Evolutionary conservation across 2,113 vertebrate species (phyloP).

Genomic region (Carassius auratus): DNA sequence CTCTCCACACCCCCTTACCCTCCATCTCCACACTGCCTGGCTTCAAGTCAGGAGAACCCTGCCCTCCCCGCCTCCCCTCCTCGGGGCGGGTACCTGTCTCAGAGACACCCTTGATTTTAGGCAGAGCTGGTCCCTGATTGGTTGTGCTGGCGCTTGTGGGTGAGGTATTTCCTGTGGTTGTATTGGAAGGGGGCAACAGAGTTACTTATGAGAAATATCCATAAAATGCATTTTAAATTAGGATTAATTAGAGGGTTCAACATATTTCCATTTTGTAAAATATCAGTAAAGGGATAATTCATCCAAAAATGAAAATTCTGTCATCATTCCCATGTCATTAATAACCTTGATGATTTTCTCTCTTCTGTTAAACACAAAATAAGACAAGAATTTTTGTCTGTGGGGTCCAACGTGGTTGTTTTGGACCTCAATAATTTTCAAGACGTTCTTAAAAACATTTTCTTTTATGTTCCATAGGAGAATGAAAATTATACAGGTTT

Average conservation of each 20-base stretch:
- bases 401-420: not conserved
- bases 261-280: not conserved
- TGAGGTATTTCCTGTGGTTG: slow-evolving; percentile 83
- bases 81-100: slow-evolving; percentile 80
- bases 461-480: not conserved
- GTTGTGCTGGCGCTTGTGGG: slow-evolving; percentile 79
- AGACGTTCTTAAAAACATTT: not conserved
- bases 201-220: slow-evolving; percentile 77
- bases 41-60: slow-evolving; percentile 81
- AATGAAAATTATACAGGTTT: not conserved
- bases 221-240: slow-evolving; percentile 57
- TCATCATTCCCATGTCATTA: not conserved
- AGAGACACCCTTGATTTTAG: slow-evolving; percentile 78
- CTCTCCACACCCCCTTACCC: slow-evolving; percentile 82
- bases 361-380: no score
- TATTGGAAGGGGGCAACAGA: slow-evolving; percentile 74
- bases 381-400: no score
- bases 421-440: not conserved
- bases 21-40: slow-evolving; percentile 85
- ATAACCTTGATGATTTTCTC: not conserved
- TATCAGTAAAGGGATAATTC: not conserved
- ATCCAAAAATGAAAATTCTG: not conserved
- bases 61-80: slow-evolving; percentile 76
- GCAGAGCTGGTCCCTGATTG: slow-evolving; percentile 73
- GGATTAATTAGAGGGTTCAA: slow-evolving; percentile 28